Base-by-base conservation (phyloP, 2,797 vertebrate species). In the Australoheros facetus region DNA sequence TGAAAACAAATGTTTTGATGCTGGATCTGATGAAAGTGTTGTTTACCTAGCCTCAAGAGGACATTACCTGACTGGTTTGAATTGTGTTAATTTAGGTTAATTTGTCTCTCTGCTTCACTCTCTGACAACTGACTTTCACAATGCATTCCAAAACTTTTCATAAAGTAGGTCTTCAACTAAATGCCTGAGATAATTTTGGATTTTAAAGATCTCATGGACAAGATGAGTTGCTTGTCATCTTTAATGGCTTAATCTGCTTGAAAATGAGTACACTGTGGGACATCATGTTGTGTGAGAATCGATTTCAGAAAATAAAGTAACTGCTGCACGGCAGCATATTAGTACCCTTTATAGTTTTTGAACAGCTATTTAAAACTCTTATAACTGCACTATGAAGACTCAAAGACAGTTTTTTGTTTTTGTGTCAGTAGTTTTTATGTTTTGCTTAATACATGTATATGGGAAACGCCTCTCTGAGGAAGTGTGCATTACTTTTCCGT, bases 21-120 rank as follows among this genome's bases (percentile, higher is more conserved):
- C 60, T 83, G 76, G 57, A 87, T 79, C 66, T 80, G 74, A 82
- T n/a, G 34, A 87, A 84, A 2, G 73, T 81, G 75, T 87, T 85
- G 79, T 86, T 87, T 85, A 78, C 72, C 13, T 26, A n/a, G 7
- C 60, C 74, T 73, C 58, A 12, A 58, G 76, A 75, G 54, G n/a
- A 78, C 42, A 26, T 56, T 70, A 80, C 75, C 79, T 87, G 73
- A 53, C 72, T 73, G 21, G 54, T 51, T 51, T 69, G 54, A 90
- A 73, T 57, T 11, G 12, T 64, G 17, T 75, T 80, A 32, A 86
- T 80, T 82, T 56, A 72, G 64, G 21, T 80, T 75, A 62, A 83
- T 83, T 86, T 77, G 28, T 81, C 64, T 85, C 54, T 73, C 28
- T 79, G 71, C 54, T 64, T 32, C 7, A 28, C 34, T 73, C 17